Percentiles rank a stretch among this genome's conserved stretches.
These are phyloP conservation scores for Magallana ariakensis DNA, from an alignment of 1,140 invertebrate species.

Conservation along the genomic window DNA sequence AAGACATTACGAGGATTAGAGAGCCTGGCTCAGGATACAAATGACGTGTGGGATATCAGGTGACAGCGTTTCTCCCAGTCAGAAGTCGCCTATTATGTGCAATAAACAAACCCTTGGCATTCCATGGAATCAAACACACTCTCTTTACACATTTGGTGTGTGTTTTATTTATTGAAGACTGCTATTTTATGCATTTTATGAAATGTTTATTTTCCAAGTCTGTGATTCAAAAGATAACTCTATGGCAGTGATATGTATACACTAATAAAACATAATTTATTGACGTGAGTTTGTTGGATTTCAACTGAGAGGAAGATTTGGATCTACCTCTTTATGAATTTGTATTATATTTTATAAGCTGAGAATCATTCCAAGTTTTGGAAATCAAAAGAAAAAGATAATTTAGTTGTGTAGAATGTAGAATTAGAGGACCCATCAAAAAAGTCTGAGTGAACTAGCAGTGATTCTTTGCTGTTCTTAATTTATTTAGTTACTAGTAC, in stretches of 20 bases:
- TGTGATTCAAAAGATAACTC: not conserved
- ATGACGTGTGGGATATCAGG: conserved; percentile 71
- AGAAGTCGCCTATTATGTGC: not conserved
- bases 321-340: too few species aligned
- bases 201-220: conserved; percentile 7
- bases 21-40: conserved; percentile 65
- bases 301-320: too few species aligned
- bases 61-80: conserved; percentile 55
- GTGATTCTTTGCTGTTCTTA: too few species aligned
- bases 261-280: conserved; percentile 6
- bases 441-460: too few species aligned
- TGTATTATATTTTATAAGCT: too few species aligned
- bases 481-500: too few species aligned
- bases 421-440: too few species aligned
- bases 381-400: too few species aligned
- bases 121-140: not conserved
- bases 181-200: not conserved
- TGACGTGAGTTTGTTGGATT: not conserved
- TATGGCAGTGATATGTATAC: conserved; percentile 1
- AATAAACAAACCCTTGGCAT: conserved; percentile 2
- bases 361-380: too few species aligned
- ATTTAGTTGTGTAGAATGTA: too few species aligned
- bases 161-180: not conserved
- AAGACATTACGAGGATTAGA: conserved; percentile 86
- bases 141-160: not conserved